Evolutionary conservation across 2,888 invertebrate species (phyloP), one percentile per base, ranked within the genome.

Genomic region (Lasioglossum figueresi): DNA sequence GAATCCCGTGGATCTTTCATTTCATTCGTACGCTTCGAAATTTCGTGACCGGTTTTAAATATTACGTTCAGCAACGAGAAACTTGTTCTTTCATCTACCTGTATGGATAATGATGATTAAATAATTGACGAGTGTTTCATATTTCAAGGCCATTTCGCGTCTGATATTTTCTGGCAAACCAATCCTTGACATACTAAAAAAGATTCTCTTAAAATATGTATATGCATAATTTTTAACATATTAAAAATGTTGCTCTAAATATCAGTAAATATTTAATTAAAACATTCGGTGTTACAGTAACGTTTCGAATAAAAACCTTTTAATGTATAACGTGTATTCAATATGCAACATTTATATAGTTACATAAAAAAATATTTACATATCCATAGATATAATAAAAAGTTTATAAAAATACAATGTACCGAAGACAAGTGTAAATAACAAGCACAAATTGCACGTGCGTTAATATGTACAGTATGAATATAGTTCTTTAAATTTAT

Each of bases 1-100:
- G 71, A 31, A 40, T 79, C 74, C 37, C 63, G 40, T 14, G n/a
- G 27, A 48, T 43, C 31, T 37, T 70, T n/a, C 43, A 52, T 59
- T 75, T 74, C 52, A 27, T 31, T 43, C n/a, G 16, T 23, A 16
- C 72, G 19, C 45, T 19, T 45, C 27, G 5, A 37, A 23, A n/a
- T n/a, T 34, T 45, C 40, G 31, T 34, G 34, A 66, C 63, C 76
- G 16, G 23, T 45, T 14, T 40, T 63, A 27, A 40, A 40, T 37
- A 23, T 56, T 43, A 31, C 16, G 40, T 14, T 43, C 16, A 12
- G 12, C 43, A 31, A 23, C 34, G n/a, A 14, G 27, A 40, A 16
- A 14, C n/a, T 59, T 63, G 27, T 43, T 43, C 31, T 31, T 63
- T 31, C 16, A 31, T 63, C 27, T 6, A 27, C 59, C 16, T 16